Conservation (phyloP, 2,113 vertebrate species). For the Oenanthe melanoleuca region DNA sequence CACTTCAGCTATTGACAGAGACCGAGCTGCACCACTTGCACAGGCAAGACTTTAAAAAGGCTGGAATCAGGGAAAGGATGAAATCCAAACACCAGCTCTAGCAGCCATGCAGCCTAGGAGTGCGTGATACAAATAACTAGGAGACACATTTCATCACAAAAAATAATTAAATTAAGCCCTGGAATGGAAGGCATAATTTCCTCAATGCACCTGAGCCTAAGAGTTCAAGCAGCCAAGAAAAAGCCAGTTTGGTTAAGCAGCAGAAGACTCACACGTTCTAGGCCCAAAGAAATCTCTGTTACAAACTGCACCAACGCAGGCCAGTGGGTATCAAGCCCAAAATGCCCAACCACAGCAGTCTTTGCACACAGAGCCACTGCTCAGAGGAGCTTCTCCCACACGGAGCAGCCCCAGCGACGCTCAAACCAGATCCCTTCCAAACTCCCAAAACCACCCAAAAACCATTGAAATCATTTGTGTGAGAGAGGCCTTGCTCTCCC, state of each 20-base stretch:
- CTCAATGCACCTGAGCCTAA: not conserved
- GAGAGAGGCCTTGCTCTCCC: not conserved
- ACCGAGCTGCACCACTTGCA: not conserved
- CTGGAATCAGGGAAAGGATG: not conserved
- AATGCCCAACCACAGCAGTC: not conserved
- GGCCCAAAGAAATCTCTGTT: not conserved
- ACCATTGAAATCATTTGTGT: too few species aligned
- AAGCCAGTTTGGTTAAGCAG: not conserved
- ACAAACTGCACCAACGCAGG: not conserved
- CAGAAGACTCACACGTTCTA: not conserved
- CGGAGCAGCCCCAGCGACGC: not conserved
- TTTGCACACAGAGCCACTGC: not conserved
- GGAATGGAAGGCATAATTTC: not conserved
- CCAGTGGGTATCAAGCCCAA: not conserved
- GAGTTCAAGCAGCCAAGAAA: not conserved
- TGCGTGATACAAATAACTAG: not conserved
- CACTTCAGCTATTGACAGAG: not conserved
- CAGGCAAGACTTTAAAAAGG: not conserved
- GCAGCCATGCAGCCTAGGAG: rapidly evolving
- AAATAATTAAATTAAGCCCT: not conserved
- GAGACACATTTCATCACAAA: not conserved
- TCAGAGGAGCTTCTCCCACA: not conserved
- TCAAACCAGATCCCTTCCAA: not conserved
- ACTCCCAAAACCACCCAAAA: not conserved
- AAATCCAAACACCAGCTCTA: not conserved